Base-by-base conservation (phyloP, 2,888 invertebrate species). In the Diaphora mendica region DNA sequence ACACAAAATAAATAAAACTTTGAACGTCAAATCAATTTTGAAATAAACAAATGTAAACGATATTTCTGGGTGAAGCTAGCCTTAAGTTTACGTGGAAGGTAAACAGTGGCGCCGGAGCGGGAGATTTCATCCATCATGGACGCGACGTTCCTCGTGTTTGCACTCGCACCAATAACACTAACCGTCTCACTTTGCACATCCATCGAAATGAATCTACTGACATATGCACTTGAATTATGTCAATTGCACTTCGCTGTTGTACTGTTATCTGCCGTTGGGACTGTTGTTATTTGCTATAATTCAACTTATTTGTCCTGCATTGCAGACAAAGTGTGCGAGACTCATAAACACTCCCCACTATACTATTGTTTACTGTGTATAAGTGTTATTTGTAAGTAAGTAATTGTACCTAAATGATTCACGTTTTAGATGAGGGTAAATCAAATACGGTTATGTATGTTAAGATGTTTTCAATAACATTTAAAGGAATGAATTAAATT, bases 181-280 rank as follows among this genome's bases (percentile, higher is more conserved):
- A 42, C 66, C 35, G 17, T 65, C 11, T 35, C 64, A 39, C n/a
- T 65, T 23, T 65, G 64, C 64, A 17, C 39, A 39, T 39, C 23
- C 17, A 64, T 64, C 33, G 35, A 64, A 64, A 35, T 35, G 35
- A 65, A 39, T 65, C 39, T 65, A 39, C 64, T 65, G 35, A 65
- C n/a, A 39, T 39, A 23, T 23, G 23, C 33, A 4, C 3, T 35
- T 65, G 64, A 65, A 13, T 39, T 65, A 39, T 65, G 35, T 35
- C 35, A 64, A 64, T 65, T 39, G 64, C 64, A 23, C 64, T 65
- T 65, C 30, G 35, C 39, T 65, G 64, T n/a, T 33, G 17, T n/a
- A n/a, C 23, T 39, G 39, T 39, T 65, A 23, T 65, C 17, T 62
- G 15, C 3, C 30, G 17, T 13, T 3, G 30, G 5, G 26, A 26